Conservation (phyloP, 2,888 invertebrate species). For the Drosophila paramelanica region DNA sequence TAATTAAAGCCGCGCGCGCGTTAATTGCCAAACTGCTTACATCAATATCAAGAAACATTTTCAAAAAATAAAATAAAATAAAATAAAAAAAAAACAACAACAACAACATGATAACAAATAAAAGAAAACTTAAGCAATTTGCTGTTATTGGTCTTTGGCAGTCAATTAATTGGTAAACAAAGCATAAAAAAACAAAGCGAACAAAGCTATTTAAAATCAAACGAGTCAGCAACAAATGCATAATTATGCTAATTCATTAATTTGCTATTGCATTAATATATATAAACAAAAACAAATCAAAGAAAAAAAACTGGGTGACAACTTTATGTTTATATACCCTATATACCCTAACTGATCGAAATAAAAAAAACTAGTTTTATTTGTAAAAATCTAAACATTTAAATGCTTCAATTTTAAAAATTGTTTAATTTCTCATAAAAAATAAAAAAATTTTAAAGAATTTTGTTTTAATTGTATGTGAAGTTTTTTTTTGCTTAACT, state of each 20-base stretch:
- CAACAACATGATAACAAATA: not conserved
- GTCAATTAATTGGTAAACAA: conserved; percentile 75
- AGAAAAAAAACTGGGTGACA: too few relatives aligned
- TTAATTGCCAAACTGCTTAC: conserved; percentile 52
- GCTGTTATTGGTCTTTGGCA: conserved; percentile 44
- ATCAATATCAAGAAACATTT: conserved; percentile 30
- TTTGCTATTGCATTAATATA: conserved; percentile 59
- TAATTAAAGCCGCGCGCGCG: conserved; percentile 54
- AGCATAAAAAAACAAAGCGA: conserved; percentile 62
- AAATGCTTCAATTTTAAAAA: too few relatives aligned
- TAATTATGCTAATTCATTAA: conserved; percentile 76
- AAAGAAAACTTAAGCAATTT: conserved; percentile 42
- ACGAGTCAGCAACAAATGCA: conserved; percentile 59
- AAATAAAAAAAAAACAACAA: not conserved
- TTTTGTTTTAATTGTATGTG: too few relatives aligned
- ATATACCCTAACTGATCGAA: too few relatives aligned
- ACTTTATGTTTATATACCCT: too few relatives aligned
- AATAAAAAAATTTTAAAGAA: too few relatives aligned
- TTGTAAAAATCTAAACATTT: too few relatives aligned
- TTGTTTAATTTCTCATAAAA: too few relatives aligned
- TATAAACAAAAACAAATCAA: conserved; percentile 19
- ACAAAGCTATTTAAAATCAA: conserved; percentile 20
- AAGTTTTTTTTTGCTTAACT: too few relatives aligned
- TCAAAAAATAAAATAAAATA: not conserved
- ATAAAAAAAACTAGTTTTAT: too few relatives aligned